These are phyloP conservation scores for Hyles lineata DNA, from an alignment of 2,888 invertebrate genomes.

Conservation along the genomic window DNA sequence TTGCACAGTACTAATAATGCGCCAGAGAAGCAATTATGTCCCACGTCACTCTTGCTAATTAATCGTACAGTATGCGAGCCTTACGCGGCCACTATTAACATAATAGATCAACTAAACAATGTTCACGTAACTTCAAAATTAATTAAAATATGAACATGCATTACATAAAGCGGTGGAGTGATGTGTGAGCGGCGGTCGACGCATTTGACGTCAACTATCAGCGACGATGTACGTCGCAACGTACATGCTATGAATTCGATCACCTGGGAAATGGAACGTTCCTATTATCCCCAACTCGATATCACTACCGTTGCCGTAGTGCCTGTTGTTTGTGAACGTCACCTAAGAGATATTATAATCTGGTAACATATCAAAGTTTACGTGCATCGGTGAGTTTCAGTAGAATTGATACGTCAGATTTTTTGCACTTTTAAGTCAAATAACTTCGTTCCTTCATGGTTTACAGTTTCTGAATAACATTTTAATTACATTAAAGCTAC, in stretches of 20 bases:
- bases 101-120: background rate
- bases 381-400: background rate
- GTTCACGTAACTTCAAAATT: constrained; percentile 1
- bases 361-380: background rate
- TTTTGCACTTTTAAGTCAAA: no score
- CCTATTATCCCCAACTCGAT: background rate
- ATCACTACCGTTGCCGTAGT: background rate
- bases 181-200: background rate
- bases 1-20: no score
- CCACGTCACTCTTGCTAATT: background rate
- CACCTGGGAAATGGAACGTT: background rate
- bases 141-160: constrained; percentile 18
- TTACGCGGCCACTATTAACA: background rate
- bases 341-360: background rate
- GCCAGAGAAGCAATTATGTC: background rate
- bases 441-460: no score
- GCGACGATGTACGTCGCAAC: background rate
- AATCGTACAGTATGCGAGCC: background rate
- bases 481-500: no score
- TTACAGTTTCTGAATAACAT: no score
- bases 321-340: background rate
- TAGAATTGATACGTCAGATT: background rate
- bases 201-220: background rate
- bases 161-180: background rate
- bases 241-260: background rate